Conservation (phyloP, 2,797 vertebrate species). For the Arrhamphus sclerolepis region DNA sequence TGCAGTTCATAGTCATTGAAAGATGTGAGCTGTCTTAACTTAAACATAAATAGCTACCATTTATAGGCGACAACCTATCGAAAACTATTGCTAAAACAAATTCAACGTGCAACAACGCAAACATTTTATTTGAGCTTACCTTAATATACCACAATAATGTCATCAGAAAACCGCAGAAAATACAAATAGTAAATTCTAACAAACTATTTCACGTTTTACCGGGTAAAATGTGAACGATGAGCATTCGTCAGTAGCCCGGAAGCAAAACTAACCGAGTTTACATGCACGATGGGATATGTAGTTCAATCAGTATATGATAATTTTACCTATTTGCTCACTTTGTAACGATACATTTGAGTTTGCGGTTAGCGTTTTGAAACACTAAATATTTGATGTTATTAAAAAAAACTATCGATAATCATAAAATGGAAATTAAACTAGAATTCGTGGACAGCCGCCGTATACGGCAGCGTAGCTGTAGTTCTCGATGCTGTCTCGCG, state of each 20-base stretch:
- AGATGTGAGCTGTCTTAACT: too few species aligned
- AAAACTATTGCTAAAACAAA: fast-evolving
- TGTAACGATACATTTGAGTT: neutral
- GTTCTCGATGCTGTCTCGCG: conserved; percentile 37
- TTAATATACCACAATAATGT: conserved; percentile 5
- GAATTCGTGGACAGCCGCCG: neutral
- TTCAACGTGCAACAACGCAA: neutral
- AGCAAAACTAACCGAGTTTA: conserved; percentile 7
- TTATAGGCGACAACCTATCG: too few species aligned
- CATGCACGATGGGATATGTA: conserved; percentile 61
- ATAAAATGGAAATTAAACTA: neutral
- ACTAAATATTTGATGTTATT: too few species aligned
- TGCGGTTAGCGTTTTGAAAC: neutral
- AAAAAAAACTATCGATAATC: neutral
- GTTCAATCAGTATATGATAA: neutral
- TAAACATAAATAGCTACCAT: too few species aligned
- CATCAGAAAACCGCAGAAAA: neutral
- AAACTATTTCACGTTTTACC: conserved; percentile 22
- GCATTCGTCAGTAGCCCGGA: conserved; percentile 47
- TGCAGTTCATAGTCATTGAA: too few species aligned
- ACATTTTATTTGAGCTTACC: conserved; percentile 10
- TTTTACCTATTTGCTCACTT: fast-evolving
- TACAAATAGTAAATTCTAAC: fast-evolving
- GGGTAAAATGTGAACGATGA: conserved; percentile 7
- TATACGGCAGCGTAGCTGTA: conserved; percentile 2